Evolutionary conservation across 2,797 vertebrate genomes (phyloP).

Genomic region (Sarcophilus harrisii): DNA sequence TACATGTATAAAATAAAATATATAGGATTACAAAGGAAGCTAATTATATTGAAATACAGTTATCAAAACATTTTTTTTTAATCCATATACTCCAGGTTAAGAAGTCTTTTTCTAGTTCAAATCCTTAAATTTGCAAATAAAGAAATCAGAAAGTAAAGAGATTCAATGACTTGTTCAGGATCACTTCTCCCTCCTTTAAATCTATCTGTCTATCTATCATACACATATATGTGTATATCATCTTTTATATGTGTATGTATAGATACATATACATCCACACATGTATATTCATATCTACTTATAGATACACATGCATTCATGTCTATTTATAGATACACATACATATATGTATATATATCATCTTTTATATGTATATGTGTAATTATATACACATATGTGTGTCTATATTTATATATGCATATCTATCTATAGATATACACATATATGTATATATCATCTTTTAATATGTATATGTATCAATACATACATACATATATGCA

Average conservation of each 20-base stretch:
- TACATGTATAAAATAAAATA: not conserved
- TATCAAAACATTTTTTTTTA: not conserved
- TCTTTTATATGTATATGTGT: not conserved
- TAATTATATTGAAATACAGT: not conserved
- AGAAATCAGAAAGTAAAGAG: not conserved
- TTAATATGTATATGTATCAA: too few species aligned
- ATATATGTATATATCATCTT: too few species aligned
- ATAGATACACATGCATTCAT: too few species aligned
- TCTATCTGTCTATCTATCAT: not conserved
- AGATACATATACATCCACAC: too few species aligned
- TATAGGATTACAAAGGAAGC: not conserved
- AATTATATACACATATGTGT: too few species aligned
- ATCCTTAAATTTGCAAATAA: not conserved
- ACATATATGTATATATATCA: not conserved
- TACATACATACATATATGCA: too few species aligned
- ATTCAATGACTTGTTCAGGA: not conserved
- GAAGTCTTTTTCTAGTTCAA: not conserved
- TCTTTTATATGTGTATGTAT: too few species aligned
- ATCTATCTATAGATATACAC: too few species aligned
- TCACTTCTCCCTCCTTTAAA: not conserved
- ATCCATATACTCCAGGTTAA: not conserved
- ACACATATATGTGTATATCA: not conserved
- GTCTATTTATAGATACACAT: too few species aligned
- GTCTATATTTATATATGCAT: too few species aligned
- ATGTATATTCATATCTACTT: too few species aligned